Evolutionary conservation across 2,113 vertebrate species (phyloP).

Genomic region (Bettongia penicillata): DNA sequence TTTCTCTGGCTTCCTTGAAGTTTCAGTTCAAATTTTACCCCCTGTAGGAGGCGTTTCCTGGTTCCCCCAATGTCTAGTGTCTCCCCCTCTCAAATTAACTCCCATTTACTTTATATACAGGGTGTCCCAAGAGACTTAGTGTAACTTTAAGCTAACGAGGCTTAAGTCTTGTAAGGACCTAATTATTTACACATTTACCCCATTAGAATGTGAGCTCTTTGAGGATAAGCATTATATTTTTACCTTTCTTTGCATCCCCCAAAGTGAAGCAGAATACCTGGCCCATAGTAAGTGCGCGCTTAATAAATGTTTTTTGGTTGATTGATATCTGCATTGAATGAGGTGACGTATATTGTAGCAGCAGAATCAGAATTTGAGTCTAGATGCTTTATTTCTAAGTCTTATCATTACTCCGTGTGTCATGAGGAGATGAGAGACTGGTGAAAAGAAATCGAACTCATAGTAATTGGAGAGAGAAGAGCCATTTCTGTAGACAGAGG

Average conservation of each 20-base stretch:
- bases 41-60: neutral
- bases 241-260: neutral
- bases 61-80: neutral
- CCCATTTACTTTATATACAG: neutral
- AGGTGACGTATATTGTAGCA: neutral
- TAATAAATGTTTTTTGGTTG: neutral
- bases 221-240: neutral
- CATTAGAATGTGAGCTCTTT: neutral
- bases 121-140: neutral
- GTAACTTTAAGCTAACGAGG: neutral
- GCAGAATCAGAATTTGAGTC: neutral
- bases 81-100: neutral
- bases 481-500: neutral
- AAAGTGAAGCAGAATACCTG: neutral
- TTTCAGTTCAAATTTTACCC: neutral
- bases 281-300: neutral
- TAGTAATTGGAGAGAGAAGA: neutral
- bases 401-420: neutral
- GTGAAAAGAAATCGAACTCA: neutral
- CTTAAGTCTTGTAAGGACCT: neutral
- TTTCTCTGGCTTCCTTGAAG: neutral
- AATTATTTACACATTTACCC: neutral
- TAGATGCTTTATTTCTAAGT: neutral
- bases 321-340: neutral
- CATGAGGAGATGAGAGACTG: neutral